phyloP scores from a whole-genome alignment of 2,888 invertebrate genomes.

The Pegoplata infirma region DNA sequence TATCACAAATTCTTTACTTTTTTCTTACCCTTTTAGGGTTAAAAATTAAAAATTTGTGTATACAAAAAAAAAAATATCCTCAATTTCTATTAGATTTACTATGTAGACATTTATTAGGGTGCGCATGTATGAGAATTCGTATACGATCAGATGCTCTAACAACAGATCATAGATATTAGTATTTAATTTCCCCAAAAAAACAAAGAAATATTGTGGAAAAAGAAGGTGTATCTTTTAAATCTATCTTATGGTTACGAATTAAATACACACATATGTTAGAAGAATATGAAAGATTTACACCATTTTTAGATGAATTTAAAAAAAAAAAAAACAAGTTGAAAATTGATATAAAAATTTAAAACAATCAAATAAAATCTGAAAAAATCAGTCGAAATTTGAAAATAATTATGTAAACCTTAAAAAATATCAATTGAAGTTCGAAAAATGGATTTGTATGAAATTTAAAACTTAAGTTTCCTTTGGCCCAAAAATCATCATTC shows the following conservation, averaged over 20 bases:
- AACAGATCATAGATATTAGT: slow-evolving; percentile 47
- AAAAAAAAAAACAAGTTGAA: too few species aligned
- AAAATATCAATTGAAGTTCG: too few species aligned
- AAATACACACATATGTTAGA: slow-evolving; percentile 7
- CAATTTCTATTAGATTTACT: background rate
- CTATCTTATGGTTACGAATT: slow-evolving; percentile 35
- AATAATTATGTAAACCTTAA: too few species aligned
- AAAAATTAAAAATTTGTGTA: background rate
- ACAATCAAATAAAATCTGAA: too few species aligned
- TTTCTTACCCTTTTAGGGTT: slow-evolving; percentile 9
- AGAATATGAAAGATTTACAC: too few species aligned
- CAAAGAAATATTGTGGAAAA: background rate
- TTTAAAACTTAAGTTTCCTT: too few species aligned
- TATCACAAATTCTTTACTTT: too few species aligned
- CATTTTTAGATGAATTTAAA: too few species aligned
- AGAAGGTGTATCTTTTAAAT: slow-evolving; percentile 58
- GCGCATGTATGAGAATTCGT: slow-evolving; percentile 28
- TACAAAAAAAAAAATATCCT: background rate
- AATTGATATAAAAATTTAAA: too few species aligned
- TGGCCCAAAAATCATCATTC: too few species aligned
- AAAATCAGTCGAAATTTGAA: too few species aligned
- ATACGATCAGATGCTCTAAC: slow-evolving; percentile 9
- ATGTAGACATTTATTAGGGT: slow-evolving; percentile 43
- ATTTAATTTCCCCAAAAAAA: slow-evolving; percentile 42
- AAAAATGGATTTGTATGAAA: too few species aligned